phyloP scores from a whole-genome alignment of 2,113 vertebrate species.

The Tyto alba region DNA sequence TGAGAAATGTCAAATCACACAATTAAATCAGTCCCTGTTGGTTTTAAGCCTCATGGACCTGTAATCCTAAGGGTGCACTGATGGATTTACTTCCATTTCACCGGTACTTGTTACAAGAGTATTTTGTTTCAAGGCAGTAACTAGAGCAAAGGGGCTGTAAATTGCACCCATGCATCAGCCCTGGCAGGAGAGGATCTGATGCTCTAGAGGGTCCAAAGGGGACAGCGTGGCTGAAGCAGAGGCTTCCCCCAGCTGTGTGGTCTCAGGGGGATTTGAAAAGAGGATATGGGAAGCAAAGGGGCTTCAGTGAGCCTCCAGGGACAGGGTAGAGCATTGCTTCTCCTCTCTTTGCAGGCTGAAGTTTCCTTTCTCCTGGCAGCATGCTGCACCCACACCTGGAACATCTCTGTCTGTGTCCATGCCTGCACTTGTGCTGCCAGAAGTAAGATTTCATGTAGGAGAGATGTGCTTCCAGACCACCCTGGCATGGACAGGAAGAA shows the following conservation, averaged over 20 bases:
- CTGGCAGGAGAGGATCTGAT: neutral
- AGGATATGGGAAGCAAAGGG: neutral
- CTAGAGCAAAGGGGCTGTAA: neutral
- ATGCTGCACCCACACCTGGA: neutral
- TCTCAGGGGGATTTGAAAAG: neutral
- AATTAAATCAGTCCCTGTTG: conserved; percentile 8
- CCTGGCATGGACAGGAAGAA: neutral
- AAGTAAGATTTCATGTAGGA: neutral
- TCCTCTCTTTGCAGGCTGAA: neutral
- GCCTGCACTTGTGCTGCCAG: neutral
- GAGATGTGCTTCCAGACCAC: neutral
- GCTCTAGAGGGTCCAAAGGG: neutral
- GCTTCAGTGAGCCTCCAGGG: neutral
- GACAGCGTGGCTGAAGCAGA: neutral
- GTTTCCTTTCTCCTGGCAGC: neutral
- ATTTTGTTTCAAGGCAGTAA: neutral
- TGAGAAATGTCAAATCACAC: neutral
- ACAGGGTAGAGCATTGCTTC: neutral
- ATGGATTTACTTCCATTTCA: neutral
- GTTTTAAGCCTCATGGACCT: neutral
- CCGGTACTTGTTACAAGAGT: neutral
- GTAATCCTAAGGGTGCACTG: neutral
- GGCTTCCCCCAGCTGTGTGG: neutral
- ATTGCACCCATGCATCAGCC: neutral
- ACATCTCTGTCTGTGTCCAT: neutral